Evolutionary conservation across 1,140 invertebrate species (phyloP).

Genomic region (Drosophila sechellia): DNA sequence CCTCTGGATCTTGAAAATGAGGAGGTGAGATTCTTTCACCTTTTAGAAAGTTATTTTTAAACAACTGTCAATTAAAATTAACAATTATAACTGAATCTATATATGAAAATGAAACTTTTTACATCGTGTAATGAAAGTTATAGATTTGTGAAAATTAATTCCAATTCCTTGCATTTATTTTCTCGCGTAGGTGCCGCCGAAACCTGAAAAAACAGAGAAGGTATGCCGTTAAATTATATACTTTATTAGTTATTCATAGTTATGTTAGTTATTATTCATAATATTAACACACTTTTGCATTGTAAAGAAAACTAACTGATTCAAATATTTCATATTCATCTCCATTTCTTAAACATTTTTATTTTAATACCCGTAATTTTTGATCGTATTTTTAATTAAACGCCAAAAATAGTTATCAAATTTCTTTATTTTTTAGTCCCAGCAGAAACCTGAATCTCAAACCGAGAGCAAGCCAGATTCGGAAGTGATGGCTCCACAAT

Average conservation of each 20-base stretch:
- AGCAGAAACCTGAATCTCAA: not conserved
- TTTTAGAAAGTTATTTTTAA: not conserved
- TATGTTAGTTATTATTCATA: too few relatives aligned
- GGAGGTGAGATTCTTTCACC: not conserved
- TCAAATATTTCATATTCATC: too few relatives aligned
- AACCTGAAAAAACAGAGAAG: not conserved
- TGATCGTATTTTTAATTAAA: too few relatives aligned
- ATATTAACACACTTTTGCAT: not conserved
- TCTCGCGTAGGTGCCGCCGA: not conserved
- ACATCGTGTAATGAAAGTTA: too few relatives aligned
- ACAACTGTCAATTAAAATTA: not conserved
- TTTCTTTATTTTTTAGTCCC: not conserved
- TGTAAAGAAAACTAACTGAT: too few relatives aligned
- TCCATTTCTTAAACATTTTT: too few relatives aligned
- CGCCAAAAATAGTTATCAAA: too few relatives aligned
- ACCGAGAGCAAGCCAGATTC: not conserved
- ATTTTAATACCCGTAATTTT: too few relatives aligned
- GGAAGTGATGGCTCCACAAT: not conserved
- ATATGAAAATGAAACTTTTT: not conserved
- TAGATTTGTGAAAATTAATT: too few relatives aligned
- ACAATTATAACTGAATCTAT: not conserved
- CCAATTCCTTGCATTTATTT: not conserved
- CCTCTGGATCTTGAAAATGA: not conserved
- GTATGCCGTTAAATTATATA: not conserved
- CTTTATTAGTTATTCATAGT: too few relatives aligned